A percentile compares a stretch with the other conserved stretches of the same genome.
Conservation (phyloP, 2,113 vertebrate genomes). For the Chamaea fasciata region DNA sequence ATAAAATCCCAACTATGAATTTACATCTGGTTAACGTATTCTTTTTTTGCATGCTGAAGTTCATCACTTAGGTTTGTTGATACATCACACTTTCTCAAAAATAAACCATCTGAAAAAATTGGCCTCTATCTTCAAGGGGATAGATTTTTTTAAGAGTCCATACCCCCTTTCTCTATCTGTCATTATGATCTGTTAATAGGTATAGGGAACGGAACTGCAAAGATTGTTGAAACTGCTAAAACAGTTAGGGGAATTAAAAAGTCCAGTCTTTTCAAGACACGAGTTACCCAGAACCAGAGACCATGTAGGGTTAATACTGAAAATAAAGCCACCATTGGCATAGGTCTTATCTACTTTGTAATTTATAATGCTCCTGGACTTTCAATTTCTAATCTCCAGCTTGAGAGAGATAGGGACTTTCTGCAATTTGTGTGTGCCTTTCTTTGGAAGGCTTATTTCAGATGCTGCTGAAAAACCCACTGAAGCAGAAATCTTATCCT, state of each 20-base stretch:
- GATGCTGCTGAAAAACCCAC: not conserved
- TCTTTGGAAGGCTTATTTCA: conserved; percentile 23
- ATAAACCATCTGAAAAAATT: not conserved
- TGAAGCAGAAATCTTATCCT: conserved; percentile 17
- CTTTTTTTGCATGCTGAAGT: not conserved
- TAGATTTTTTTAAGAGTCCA: not conserved
- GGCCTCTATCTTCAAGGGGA: not conserved
- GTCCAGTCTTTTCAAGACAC: fast-evolving
- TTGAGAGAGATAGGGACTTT: not conserved
- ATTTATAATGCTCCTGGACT: not conserved
- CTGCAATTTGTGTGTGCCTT: conserved; percentile 4
- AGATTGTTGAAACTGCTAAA: not conserved
- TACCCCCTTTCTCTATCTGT: not conserved
- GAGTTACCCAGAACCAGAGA: not conserved
- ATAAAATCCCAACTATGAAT: not conserved
- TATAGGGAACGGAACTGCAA: not conserved
- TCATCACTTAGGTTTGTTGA: not conserved
- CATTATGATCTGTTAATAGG: not conserved
- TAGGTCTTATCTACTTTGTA: not conserved
- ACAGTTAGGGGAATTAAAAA: not conserved
- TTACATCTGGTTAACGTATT: not conserved
- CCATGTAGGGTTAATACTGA: not conserved
- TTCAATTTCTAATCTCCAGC: not conserved
- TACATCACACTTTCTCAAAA: not conserved
- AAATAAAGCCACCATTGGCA: not conserved